Percentiles rank a stretch among this genome's conserved stretches.
Evolutionary conservation across 2,113 vertebrate species (phyloP).

Genomic region (Dicaeum eximium): DNA sequence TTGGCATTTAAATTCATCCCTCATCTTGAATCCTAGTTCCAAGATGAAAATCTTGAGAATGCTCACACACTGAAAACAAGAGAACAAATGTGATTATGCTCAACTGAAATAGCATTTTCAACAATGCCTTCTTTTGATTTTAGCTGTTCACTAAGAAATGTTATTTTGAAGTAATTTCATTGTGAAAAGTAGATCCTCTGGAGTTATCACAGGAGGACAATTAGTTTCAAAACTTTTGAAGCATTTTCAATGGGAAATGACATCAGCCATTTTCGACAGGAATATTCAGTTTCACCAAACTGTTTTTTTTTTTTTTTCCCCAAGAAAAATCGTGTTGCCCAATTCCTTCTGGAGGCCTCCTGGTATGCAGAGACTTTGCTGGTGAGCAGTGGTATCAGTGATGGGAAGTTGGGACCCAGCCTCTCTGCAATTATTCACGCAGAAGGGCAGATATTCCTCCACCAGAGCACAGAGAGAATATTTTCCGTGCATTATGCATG

Average conservation of each 20-base stretch:
- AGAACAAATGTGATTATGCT: neutral
- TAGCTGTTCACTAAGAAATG: neutral
- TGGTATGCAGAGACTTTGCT: neutral
- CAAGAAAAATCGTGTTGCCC: accelerated
- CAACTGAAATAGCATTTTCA: neutral
- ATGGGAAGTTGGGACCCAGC: neutral
- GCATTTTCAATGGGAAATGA: neutral
- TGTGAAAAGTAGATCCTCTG: neutral
- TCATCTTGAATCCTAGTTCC: neutral
- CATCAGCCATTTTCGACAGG: neutral
- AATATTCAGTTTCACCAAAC: neutral
- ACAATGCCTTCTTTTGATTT: neutral
- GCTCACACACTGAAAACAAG: neutral
- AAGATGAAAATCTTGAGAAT: neutral
- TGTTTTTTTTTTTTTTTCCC: no score
- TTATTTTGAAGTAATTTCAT: neutral
- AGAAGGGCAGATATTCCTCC: neutral
- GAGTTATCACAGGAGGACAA: neutral
- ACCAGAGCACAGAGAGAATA: neutral
- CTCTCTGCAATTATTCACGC: neutral
- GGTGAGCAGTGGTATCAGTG: neutral
- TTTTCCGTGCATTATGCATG: slow-evolving; percentile 16
- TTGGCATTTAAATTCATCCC: neutral
- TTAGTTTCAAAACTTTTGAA: neutral
- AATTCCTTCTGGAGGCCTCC: neutral